Base-by-base conservation (phyloP, 1,140 invertebrate species). In the Eurosta solidaginis region DNA sequence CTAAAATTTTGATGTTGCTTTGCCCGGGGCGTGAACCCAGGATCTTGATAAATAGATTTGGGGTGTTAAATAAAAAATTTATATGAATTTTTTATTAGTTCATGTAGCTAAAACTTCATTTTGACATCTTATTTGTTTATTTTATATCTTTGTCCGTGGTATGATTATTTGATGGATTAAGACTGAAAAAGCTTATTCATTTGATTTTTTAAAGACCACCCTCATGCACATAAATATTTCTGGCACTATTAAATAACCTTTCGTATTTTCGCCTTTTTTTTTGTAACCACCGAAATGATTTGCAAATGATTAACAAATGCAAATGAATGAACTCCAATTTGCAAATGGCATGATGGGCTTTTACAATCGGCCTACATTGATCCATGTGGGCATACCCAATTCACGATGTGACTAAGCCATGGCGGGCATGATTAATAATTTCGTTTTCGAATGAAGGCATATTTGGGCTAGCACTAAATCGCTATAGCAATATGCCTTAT, bases 401-500 rank as follows among this genome's bases (percentile, higher is more conserved):
- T 36, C 5, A 17, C 40, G 29, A 40, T 68, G 33, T 40, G 59
- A 14, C 17, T 20, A 40, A 5, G 20, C n/a, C 33, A 40, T 12
- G 59, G 33, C 33, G 59, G 59, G 36, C 59, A 68, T 68, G 59
- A 47, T 54, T 22, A 29, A 20, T 52, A 36, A 50, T 14, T 54
- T 50, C 27, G 20, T 52, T 33, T 73, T 54, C 27, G 4, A 22
- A 25, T 45, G n/a, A 50, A 86, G 85, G 85, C 82, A 91, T 92
- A 14, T 93, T 96, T 77, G 94, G 92, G 3, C 89, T 96, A 54
- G 94, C 93, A 0, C 89, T 91, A 1, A 91, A 92, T 80, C 90
- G 92, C 52, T 96, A 94, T 87, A 90, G 92, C 25, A 96, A 96
- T 87, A 89, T 96, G 79, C 95, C 95, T 0, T 96, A 93, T 84